Percentiles rank a stretch among this genome's conserved stretches.
phyloP scores from a whole-genome alignment of 2,113 vertebrate species.

The Neotoma lepida region DNA sequence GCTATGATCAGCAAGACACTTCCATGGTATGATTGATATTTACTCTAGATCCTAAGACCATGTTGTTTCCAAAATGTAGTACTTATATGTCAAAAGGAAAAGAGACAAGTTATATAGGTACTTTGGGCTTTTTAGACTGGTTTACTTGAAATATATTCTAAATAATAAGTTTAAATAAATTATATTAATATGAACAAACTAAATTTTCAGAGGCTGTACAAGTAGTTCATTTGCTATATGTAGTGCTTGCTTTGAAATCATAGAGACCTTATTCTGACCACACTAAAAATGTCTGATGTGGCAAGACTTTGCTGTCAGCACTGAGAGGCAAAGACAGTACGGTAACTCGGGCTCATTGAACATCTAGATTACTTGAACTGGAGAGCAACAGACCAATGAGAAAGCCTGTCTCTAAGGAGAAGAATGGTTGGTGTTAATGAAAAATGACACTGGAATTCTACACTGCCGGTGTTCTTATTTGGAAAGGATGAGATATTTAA shows the following conservation, averaged over 20 bases:
- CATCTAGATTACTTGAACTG: too few species aligned
- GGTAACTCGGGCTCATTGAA: not conserved
- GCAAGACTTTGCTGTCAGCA: too few species aligned
- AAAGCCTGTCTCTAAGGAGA: too few species aligned
- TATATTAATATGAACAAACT: not conserved
- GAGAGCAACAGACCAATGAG: fast-evolving
- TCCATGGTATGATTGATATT: not conserved
- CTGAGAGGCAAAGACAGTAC: not conserved
- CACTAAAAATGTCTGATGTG: not conserved
- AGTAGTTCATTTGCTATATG: too few species aligned
- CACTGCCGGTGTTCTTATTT: not conserved
- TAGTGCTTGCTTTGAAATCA: not conserved
- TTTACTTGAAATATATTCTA: not conserved
- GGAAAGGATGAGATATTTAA: not conserved
- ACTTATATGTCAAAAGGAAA: not conserved
- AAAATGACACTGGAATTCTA: not conserved
- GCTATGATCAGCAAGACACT: not conserved
- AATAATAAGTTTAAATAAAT: not conserved
- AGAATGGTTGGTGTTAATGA: too few species aligned
- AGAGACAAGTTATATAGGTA: not conserved
- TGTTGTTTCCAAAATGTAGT: not conserved
- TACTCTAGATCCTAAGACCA: not conserved
- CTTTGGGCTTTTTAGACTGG: slow-evolving; percentile 1
- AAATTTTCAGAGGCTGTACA: not conserved
- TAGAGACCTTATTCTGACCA: not conserved